These are phyloP conservation scores for Bembecia ichneumoniformis DNA, from an alignment of 2,888 invertebrate species.

Conservation along the genomic window DNA sequence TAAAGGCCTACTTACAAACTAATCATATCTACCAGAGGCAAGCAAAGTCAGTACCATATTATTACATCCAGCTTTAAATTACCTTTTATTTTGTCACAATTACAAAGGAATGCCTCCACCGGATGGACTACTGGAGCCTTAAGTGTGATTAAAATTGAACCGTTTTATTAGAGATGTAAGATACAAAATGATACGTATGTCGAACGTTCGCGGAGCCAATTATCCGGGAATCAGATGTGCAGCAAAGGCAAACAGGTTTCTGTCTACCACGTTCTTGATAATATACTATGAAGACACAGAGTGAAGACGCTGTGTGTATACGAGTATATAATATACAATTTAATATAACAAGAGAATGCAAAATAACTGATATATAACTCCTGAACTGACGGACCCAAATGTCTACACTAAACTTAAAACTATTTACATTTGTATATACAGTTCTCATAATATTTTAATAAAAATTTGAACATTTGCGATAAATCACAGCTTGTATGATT, in stretches of 20 bases:
- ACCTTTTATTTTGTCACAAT: constrained; percentile 41
- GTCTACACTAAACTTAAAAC: too few species aligned
- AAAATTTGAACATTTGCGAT: too few species aligned
- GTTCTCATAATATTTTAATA: too few species aligned
- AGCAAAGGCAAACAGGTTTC: constrained; percentile 4
- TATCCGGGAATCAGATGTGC: constrained; percentile 34
- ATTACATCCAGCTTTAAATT: constrained; percentile 33
- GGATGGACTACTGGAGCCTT: constrained; percentile 17
- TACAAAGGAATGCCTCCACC: constrained; percentile 35
- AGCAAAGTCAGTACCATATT: constrained; percentile 20
- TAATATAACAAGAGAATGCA: constrained; percentile 22
- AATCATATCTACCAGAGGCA: neutral
- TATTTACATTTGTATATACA: too few species aligned
- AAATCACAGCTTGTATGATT: too few species aligned
- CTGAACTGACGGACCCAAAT: too few species aligned
- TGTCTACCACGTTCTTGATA: neutral
- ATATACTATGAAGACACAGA: constrained; percentile 3
- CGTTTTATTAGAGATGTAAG: constrained; percentile 25
- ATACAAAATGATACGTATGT: constrained; percentile 37
- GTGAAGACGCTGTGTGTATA: neutral
- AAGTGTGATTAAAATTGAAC: constrained; percentile 20
- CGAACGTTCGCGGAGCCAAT: constrained; percentile 37
- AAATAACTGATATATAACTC: constrained; percentile 3
- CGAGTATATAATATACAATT: neutral
- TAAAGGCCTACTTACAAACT: neutral